phyloP scores from a whole-genome alignment of 2,888 invertebrate genomes.

The Drosophila histrio region DNA sequence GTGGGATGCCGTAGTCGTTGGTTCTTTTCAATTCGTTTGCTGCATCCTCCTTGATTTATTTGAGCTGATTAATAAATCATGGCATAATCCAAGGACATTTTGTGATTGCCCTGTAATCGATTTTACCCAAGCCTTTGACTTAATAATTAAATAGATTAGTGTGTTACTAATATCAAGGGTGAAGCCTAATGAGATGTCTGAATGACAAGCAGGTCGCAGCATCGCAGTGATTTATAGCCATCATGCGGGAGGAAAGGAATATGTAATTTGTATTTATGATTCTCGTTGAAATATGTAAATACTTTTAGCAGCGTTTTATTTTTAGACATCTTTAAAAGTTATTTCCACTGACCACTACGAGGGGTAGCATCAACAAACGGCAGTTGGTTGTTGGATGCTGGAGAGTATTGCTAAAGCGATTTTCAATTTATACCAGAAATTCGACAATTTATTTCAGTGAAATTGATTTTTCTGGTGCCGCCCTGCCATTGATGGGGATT shows the following conservation, averaged over 20 bases:
- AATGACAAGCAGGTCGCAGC: slow-evolving; percentile 44
- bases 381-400: background rate
- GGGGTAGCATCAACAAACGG: background rate
- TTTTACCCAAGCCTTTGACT: slow-evolving; percentile 30
- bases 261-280: slow-evolving; percentile 32
- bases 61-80: slow-evolving; percentile 42
- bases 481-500: slow-evolving; percentile 19
- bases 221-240: slow-evolving; percentile 44
- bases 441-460: slow-evolving; percentile 75
- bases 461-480: slow-evolving; percentile 66
- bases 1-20: background rate
- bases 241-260: background rate
- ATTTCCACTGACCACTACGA: slow-evolving; percentile 35
- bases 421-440: slow-evolving; percentile 73
- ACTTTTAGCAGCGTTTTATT: slow-evolving; percentile 1
- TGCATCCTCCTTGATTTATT: background rate
- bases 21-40: background rate
- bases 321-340: slow-evolving; percentile 16
- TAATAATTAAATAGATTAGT: slow-evolving; percentile 57
- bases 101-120: slow-evolving; percentile 32
- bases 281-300: slow-evolving; percentile 24
- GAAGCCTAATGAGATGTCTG: slow-evolving; percentile 40
- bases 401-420: slow-evolving; percentile 54
- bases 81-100: slow-evolving; percentile 27
- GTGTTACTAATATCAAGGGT: slow-evolving; percentile 19